These are phyloP conservation scores for Peromyscus polionotus DNA, from an alignment of 2,113 vertebrate species.

Conservation along the genomic window DNA sequence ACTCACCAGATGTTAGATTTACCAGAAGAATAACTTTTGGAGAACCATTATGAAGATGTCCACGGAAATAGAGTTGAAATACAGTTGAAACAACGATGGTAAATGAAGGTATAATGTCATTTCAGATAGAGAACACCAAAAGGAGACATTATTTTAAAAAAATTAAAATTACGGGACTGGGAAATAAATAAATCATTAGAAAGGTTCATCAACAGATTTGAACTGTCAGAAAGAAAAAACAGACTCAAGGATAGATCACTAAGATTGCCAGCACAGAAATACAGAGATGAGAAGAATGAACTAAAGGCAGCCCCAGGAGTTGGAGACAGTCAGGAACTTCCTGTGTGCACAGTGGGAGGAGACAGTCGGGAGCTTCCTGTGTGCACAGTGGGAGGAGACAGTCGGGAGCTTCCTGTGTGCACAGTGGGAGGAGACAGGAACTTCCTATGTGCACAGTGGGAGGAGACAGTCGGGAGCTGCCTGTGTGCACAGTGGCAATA, in stretches of 20 bases:
- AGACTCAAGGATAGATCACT: neutral
- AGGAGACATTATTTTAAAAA: conserved; percentile 36
- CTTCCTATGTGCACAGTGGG: neutral
- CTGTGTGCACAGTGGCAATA: neutral
- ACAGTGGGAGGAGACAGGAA: neutral
- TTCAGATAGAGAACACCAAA: conserved; percentile 24
- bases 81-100: neutral
- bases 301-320: neutral
- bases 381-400: neutral
- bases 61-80: conserved; percentile 15
- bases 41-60: neutral
- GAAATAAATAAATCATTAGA: conserved; percentile 37
- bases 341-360: neutral
- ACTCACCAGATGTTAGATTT: neutral
- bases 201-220: neutral
- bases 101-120: neutral
- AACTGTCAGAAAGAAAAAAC: conserved; percentile 24
- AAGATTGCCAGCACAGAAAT: neutral
- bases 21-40: neutral
- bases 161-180: neutral
- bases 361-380: neutral
- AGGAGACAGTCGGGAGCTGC: neutral
- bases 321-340: neutral
- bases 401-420: neutral
- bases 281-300: neutral